Evolutionary conservation across 1,140 invertebrate genomes (phyloP), one percentile per base, ranked within the genome.

Genomic region (Cherax quadricarinatus): DNA sequence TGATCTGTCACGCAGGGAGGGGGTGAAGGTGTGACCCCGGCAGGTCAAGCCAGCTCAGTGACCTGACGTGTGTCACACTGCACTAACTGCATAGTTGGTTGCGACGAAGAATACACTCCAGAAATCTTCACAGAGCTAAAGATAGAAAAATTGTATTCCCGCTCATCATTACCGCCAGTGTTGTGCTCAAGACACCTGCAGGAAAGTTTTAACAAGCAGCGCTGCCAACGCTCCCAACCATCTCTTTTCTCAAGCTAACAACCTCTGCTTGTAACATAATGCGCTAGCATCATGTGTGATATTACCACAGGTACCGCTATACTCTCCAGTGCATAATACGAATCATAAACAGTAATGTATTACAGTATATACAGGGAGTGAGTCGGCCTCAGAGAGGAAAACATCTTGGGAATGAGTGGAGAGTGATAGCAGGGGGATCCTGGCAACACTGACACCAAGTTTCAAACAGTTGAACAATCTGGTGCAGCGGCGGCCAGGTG

Each of bases 181-280:
- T 91, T 91, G 83, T 81, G 84, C 75, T 86, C 89, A 51, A 86
- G 89, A 91, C 89, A 91, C 89, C 89, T 91, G 89, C 14, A 91
- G 84, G 84, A 91, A 91, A 91, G 89, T 87, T 91, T 87, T 91
- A 91, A 91, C 89, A 91, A 91, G 89, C 89, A 91, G 89, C 30
- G 78, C 51, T 87, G 79, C 89, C 89, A 91, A 70, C 89, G 60
- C 73, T 48, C 57, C 48, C 70, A 48, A 24, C 48, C 41, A 51
- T 49, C 12, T n/a, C 18, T 49, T 48, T 16, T 81, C 53, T n/a
- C 21, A 53, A 5, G 12, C 48, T 53, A 41, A 16, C 21, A 41
- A 81, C 51, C 16, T 81, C 21, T 18, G 48, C 16, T 18, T 9
- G 12, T 18, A 60, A 6, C 6, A n/a, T 24, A n/a, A 4, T 75